A percentile compares a stretch with the other conserved stretches of the same genome.
Evolutionary conservation across 2,888 invertebrate genomes (phyloP).

Genomic region (Ecliptopera silaceata): DNA sequence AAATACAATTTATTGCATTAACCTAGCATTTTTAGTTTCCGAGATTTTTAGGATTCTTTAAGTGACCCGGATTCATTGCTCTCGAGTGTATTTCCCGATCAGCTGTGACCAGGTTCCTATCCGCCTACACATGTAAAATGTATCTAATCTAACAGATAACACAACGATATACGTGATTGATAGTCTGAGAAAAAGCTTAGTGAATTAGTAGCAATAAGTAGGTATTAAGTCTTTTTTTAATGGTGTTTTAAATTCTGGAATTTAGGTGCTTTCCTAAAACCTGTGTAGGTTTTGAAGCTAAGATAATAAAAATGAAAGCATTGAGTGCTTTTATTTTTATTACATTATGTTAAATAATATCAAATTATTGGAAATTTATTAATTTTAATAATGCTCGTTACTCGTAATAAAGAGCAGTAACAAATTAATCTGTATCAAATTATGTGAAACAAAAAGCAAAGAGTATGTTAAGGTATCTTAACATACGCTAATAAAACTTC

Average conservation of each 20-base stretch:
- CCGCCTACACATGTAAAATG: constrained; percentile 15
- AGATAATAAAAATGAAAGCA: constrained; percentile 3
- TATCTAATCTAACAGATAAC: constrained; percentile 14
- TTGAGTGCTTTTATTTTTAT: neutral
- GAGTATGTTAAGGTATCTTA: too few species aligned
- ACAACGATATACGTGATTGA: constrained; percentile 40
- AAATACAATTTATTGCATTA: too few species aligned
- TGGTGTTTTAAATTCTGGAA: constrained; percentile 21
- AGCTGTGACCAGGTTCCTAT: constrained; percentile 6
- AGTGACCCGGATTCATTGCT: too few species aligned
- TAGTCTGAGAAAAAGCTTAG: constrained; percentile 44
- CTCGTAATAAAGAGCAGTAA: too few species aligned
- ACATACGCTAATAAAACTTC: neutral
- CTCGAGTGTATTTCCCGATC: neutral
- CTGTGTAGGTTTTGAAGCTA: constrained; percentile 10
- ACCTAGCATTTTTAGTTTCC: too few species aligned
- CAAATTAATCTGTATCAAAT: too few species aligned
- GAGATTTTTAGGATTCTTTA: too few species aligned
- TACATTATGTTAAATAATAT: too few species aligned
- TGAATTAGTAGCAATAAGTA: constrained; percentile 22
- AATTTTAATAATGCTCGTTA: too few species aligned
- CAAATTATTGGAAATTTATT: too few species aligned
- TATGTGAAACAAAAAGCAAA: too few species aligned
- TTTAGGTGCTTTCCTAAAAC: constrained; percentile 20
- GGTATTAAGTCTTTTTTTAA: constrained; percentile 14